Base-by-base conservation (phyloP, 1,140 invertebrate species). In the Drosophila arawakana region DNA sequence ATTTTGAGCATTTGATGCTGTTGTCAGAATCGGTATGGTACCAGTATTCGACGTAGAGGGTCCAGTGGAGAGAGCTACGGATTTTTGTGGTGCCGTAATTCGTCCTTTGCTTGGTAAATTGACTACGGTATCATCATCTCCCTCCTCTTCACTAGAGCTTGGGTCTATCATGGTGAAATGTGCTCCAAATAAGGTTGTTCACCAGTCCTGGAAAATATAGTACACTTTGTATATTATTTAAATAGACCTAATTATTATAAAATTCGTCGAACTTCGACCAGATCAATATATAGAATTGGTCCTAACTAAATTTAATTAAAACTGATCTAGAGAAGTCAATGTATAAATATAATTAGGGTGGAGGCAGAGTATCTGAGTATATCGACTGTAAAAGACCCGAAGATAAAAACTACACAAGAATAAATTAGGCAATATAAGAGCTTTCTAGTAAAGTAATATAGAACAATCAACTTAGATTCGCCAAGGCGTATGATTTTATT, bases 71-170 rank as follows among this genome's bases (percentile, higher is more conserved):
- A 46, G 25, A 8, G 55, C 37, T 15, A 57, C 50, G 9, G 67
- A 30, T 54, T 79, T 90, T 30, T 73, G 49, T 43, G 73, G 43
- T 21, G 47, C 57, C 21, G 43, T 55, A 37, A 75, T 8, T 11
- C 91, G 78, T 6, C 78, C 91, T 59, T 92, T 92, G 15, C 70
- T 62, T 11, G 67, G 30, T 3, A 71, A 68, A 71, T 69, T 75
- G 3, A 71, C 93, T 93, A 94, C 94, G 78, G 96, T 95, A 92
- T 97, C 96, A 92, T 97, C 96, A 73, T 97, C 97, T 81, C 95
- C 96, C 89, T 97, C 97, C 91, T 97, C 96, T 92, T 97, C 97
- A 54, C 96, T 97, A 81, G 96, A 97, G 92, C 96, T 97, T 74
- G 97, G 97, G 91, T 97, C 96, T 93, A 97, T 97, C 97, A 97